Percentiles rank a stretch among this genome's conserved stretches.
phyloP scores from a whole-genome alignment of 2,888 invertebrate species.

The Halictus quadricinctus region DNA sequence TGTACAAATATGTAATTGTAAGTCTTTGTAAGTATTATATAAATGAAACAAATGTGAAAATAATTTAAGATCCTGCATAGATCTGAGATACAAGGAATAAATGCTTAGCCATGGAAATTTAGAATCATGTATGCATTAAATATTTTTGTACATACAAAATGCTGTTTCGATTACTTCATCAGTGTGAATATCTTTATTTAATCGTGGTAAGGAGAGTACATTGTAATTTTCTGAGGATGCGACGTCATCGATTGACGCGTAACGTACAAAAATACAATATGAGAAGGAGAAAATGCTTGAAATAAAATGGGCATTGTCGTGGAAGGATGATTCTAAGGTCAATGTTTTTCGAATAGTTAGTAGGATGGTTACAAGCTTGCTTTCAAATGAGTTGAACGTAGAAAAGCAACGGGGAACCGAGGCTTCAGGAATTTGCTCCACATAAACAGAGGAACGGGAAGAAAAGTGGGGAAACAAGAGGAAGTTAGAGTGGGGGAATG shows the following conservation, averaged over 20 bases:
- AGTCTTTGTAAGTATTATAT: conserved; percentile 14
- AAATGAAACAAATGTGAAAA: background rate
- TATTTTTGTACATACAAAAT: conserved; percentile 9
- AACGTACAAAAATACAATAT: background rate
- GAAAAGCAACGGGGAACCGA: conserved; percentile 43
- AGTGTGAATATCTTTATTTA: background rate
- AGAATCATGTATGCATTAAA: conserved; percentile 16
- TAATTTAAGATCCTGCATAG: conserved; percentile 9
- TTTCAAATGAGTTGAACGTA: conserved; percentile 38
- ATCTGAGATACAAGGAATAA: conserved; percentile 14
- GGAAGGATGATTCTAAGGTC: background rate
- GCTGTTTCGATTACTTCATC: background rate
- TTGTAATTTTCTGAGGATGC: background rate
- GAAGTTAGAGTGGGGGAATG: conserved; percentile 48
- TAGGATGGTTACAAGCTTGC: conserved; percentile 38
- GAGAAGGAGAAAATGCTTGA: background rate
- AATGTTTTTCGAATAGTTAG: conserved; percentile 54
- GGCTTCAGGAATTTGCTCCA: conserved; percentile 61
- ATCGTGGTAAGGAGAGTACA: background rate
- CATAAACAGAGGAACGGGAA: conserved; percentile 39
- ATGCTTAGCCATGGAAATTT: background rate
- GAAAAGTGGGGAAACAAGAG: conserved; percentile 27
- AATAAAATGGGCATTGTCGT: background rate
- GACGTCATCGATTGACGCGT: background rate
- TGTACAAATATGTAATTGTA: conserved; percentile 25